Evolutionary conservation across 2,888 invertebrate species (phyloP).

Genomic region (Spodoptera littoralis): DNA sequence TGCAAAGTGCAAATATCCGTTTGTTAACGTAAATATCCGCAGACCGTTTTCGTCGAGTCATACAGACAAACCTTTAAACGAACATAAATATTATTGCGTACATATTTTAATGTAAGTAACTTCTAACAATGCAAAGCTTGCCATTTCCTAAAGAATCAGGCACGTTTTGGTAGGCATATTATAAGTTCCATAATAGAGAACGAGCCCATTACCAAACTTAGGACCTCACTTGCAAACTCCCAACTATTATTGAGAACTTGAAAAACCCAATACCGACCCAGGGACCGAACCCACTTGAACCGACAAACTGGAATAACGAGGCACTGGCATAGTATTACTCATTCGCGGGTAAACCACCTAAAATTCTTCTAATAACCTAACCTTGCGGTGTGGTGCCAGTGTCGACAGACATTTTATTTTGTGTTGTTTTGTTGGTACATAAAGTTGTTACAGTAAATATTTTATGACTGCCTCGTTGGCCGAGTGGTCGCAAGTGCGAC

Average conservation of each 20-base stretch:
- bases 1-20: slow-evolving; percentile 56
- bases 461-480: no score
- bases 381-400: slow-evolving; percentile 9
- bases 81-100: no score
- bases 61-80: not conserved
- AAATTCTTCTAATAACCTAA: slow-evolving; percentile 28
- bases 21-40: slow-evolving; percentile 37
- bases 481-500: no score
- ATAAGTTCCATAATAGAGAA: no score
- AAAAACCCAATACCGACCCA: no score
- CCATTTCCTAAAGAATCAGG: no score
- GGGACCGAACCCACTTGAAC: not conserved
- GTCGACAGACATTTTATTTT: slow-evolving; percentile 25
- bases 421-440: slow-evolving; percentile 7
- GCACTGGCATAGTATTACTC: slow-evolving; percentile 8
- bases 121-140: no score
- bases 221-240: no score
- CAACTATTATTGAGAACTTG: no score
- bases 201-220: no score
- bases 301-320: not conserved
- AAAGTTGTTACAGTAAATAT: not conserved
- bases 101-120: no score
- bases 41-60: slow-evolving; percentile 10
- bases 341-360: slow-evolving; percentile 45
- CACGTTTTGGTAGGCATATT: no score